Percentiles rank a stretch among this genome's conserved stretches.
Conservation (phyloP, 2,113 vertebrate genomes). For the Bettongia penicillata region DNA sequence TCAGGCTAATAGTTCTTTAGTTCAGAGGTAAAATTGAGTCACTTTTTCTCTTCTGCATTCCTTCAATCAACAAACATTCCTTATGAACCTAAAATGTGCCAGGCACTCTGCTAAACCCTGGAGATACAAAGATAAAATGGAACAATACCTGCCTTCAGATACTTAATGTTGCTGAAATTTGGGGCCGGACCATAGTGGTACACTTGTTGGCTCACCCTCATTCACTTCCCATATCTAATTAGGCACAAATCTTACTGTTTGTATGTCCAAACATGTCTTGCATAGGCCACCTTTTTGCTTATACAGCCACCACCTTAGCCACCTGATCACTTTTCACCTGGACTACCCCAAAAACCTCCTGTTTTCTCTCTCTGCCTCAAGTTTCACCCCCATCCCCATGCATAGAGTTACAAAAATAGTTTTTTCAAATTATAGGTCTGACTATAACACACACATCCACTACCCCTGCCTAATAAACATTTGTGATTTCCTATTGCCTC, state of each 20-base stretch:
- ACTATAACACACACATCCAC: background rate
- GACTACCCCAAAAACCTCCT: background rate
- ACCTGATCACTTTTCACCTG: background rate
- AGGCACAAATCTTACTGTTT: background rate
- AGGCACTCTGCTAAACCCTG: background rate
- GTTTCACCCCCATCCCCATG: background rate
- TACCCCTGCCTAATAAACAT: background rate
- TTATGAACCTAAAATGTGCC: background rate
- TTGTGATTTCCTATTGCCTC: background rate
- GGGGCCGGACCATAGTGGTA: background rate
- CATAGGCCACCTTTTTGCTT: background rate
- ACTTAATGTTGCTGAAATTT: background rate
- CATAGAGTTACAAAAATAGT: background rate
- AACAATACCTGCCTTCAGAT: background rate
- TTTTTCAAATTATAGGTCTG: background rate
- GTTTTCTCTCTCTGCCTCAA: background rate
- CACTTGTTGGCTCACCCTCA: background rate
- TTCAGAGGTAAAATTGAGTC: background rate
- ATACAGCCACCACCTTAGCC: background rate
- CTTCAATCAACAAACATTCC: background rate
- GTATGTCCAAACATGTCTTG: background rate
- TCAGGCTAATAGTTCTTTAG: background rate
- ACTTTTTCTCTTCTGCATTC: background rate
- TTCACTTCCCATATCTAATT: background rate
- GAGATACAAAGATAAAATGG: background rate